phyloP scores from a whole-genome alignment of 2,797 vertebrate genomes.

The Hypotaenidia okinawae region DNA sequence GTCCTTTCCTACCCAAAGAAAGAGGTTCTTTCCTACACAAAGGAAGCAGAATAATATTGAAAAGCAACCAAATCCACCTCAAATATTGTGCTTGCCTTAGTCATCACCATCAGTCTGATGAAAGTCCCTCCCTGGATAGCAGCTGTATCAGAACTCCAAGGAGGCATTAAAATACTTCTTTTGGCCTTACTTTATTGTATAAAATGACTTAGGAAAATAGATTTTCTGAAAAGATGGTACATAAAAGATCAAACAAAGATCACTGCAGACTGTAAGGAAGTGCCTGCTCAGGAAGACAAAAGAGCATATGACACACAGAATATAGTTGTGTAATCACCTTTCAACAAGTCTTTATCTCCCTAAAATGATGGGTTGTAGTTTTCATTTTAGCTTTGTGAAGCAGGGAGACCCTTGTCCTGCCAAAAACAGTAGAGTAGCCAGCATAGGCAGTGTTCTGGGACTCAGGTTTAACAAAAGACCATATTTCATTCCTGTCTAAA shows the following conservation, averaged over 20 bases:
- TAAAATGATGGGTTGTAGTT: not conserved
- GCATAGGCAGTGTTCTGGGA: not conserved
- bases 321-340: not conserved
- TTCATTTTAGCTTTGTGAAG: not conserved
- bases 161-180: not conserved
- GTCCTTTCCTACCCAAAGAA: not conserved
- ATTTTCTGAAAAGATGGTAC: not conserved
- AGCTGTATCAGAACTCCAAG: not conserved
- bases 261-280: not conserved
- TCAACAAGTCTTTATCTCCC: not conserved
- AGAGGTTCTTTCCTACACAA: not conserved
- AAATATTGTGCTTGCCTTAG: not conserved
- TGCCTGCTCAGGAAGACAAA: not conserved
- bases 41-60: not conserved
- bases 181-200: not conserved
- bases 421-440: not conserved
- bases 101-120: not conserved
- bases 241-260: not conserved
- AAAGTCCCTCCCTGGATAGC: not conserved
- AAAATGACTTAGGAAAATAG: not conserved
- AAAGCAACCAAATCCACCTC: not conserved
- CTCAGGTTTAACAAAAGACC: not conserved
- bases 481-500: not conserved
- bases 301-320: not conserved
- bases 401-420: not conserved